Evolutionary conservation across 2,113 vertebrate species (phyloP).

Genomic region (Cyanoderma ruficeps): DNA sequence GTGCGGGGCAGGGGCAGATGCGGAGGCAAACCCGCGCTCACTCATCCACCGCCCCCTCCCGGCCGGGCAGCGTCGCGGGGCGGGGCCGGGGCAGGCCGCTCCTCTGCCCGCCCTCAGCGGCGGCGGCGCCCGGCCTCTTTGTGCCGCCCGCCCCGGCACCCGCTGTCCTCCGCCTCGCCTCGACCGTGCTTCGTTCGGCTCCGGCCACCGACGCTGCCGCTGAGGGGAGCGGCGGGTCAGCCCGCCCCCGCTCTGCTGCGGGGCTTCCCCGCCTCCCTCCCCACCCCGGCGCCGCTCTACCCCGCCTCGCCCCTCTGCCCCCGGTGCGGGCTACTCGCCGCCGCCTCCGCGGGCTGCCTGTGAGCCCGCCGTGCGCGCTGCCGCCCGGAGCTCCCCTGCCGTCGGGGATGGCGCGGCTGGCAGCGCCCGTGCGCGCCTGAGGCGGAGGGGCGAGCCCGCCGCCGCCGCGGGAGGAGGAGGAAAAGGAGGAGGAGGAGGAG

Average conservation of each 20-base stretch:
- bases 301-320: neutral
- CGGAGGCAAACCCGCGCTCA: rapidly evolving
- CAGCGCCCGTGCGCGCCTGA: neutral
- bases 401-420: neutral
- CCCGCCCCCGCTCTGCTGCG: neutral
- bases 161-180: too few species aligned
- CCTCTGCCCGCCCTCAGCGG: neutral
- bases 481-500: neutral
- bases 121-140: neutral
- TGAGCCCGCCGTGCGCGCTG: neutral
- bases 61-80: neutral
- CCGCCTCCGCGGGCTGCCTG: neutral
- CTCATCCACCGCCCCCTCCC: neutral
- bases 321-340: neutral
- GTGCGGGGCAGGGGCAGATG: rapidly evolving
- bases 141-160: neutral
- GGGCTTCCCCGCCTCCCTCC: neutral
- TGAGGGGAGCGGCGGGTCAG: neutral
- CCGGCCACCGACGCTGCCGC: neutral
- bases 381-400: neutral
- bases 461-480: neutral
- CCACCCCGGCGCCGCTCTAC: neutral
- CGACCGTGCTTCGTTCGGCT: neutral
- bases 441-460: neutral
- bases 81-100: neutral